Evolutionary conservation across 2,797 vertebrate species (phyloP), one percentile per base, ranked within the genome.

Genomic region (Xyrichtys novacula): DNA sequence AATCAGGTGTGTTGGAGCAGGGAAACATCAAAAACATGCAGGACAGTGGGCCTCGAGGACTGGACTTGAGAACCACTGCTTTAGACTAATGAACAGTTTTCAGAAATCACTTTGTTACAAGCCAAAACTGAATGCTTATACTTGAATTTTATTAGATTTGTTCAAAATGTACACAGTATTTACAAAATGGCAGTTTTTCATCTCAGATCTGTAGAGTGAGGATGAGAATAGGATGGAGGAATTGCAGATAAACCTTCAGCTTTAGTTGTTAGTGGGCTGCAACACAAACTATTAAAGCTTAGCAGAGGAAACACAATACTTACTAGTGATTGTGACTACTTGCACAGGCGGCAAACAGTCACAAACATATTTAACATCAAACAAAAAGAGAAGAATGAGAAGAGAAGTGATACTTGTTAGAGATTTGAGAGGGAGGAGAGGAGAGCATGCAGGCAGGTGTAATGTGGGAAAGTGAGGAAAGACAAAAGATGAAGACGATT

Each of bases 131-230:
- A 12, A 53, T 76, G 26, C n/a, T 5, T 14, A 69, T 81, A 74
- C 34, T 82, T 71, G 9, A 70, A 56, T 86, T 91, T 93, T 92
- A 92, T 94, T 93, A 52, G 70, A 69, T 60, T 82, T 69, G 68
- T 60, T 53, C 74, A 88, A 89, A 89, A 80, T 90, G 38, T 90
- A 90, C 87, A 94, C 58, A 73, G 74, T 85, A 92, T 93, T 85
- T 88, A 93, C 91, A 94, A 87, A 91, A 86, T 82, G 88, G 90
- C 88, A 91, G 85, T 88, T 85, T 57, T 29, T 88, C 68, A 76
- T 65, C 60, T 90, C 39, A 81, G 80, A 85, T 85, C 84, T 87
- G 85, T 81, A 50, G 65, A 14, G 34, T 62, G 39, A 28, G 53
- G 22, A 23, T 54, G 46, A 38, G 50, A 49, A 28, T 16, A 43